These are phyloP conservation scores for Catharus bicknelli DNA, from an alignment of 2,113 vertebrate species.

Conservation along the genomic window DNA sequence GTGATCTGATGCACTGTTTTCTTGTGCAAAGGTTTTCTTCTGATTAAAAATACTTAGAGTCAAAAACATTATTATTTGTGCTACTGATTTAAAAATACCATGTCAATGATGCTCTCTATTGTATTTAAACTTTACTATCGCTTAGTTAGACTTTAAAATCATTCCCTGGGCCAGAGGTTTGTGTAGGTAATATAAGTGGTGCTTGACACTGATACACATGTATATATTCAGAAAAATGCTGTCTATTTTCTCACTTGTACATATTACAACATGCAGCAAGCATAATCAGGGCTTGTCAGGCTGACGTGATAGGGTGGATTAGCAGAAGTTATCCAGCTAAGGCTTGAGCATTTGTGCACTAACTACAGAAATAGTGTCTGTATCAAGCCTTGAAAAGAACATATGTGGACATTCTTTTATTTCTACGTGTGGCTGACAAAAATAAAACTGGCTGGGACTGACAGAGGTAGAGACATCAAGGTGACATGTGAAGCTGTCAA, in stretches of 20 bases:
- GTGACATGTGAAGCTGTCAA: constrained; percentile 50
- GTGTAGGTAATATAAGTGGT: neutral
- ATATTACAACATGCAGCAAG: neutral
- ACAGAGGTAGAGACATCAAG: neutral
- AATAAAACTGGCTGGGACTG: constrained; percentile 11
- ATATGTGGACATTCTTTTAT: constrained; percentile 22
- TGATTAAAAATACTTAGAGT: neutral
- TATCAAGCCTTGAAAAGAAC: constrained; percentile 27
- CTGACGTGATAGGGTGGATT: neutral
- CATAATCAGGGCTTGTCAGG: neutral
- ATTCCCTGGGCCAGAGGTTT: neutral
- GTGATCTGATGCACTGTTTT: neutral
- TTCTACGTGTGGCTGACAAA: neutral
- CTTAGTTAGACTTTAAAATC: neutral
- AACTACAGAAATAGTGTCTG: constrained; percentile 12
- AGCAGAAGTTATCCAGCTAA: neutral
- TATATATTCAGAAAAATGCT: neutral
- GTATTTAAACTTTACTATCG: neutral
- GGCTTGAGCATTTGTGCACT: neutral
- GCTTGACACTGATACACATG: neutral
- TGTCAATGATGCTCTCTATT: neutral
- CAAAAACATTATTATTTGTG: neutral
- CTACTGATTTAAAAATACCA: neutral
- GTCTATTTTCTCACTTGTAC: neutral
- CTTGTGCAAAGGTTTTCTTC: neutral